A percentile compares a stretch with the other conserved stretches of the same genome.
Evolutionary conservation across 2,797 vertebrate genomes (phyloP).

Genomic region (Myotis findleyi): DNA sequence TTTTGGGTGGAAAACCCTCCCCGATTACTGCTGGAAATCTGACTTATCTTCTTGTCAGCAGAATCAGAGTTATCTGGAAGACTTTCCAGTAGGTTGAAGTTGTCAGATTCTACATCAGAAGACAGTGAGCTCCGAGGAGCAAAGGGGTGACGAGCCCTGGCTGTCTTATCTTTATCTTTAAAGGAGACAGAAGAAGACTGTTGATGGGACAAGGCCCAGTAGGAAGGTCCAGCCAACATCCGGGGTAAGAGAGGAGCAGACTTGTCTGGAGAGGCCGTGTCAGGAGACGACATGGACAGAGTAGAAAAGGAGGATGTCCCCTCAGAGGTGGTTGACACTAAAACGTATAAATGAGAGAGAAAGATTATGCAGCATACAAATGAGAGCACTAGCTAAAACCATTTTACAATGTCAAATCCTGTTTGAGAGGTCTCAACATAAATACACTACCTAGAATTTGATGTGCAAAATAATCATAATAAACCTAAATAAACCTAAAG

Average conservation of each 20-base stretch:
- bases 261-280: slow-evolving; percentile 61
- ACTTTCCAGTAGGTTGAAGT: slow-evolving; percentile 6
- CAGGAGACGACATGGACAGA: slow-evolving; percentile 56
- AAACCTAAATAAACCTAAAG: slow-evolving; percentile 49
- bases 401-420: slow-evolving; percentile 20
- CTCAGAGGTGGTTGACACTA: slow-evolving; percentile 74
- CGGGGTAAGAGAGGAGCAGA: slow-evolving; percentile 18
- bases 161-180: slow-evolving; percentile 55
- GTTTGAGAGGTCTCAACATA: slow-evolving; percentile 39
- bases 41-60: slow-evolving; percentile 17
- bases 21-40: background rate
- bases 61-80: slow-evolving; percentile 59
- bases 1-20: slow-evolving; percentile 24
- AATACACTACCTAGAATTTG: slow-evolving; percentile 44
- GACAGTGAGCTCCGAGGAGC: background rate
- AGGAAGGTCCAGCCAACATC: slow-evolving; percentile 16
- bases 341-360: slow-evolving; percentile 72
- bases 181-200: slow-evolving; percentile 13
- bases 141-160: background rate
- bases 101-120: slow-evolving; percentile 53
- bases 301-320: slow-evolving; percentile 72
- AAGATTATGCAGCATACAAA: slow-evolving; percentile 33
- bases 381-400: slow-evolving; percentile 38
- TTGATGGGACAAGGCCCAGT: slow-evolving; percentile 48
- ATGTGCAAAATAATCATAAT: slow-evolving; percentile 60